Base-by-base conservation (phyloP, 2,888 invertebrate genomes). In the Lomographa bimaculata region DNA sequence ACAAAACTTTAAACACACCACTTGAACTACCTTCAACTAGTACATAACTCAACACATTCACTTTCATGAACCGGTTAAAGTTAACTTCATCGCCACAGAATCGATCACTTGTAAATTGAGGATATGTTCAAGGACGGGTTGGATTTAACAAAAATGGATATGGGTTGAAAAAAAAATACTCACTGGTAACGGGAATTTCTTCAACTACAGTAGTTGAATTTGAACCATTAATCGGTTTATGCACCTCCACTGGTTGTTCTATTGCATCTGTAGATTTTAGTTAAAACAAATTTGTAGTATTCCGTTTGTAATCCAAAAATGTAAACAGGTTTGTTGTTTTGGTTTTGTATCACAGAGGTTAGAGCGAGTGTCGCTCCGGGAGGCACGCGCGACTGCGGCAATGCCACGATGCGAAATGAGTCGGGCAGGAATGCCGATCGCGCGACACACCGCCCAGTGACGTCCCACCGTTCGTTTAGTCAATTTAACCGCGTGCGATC, bases 211-310 rank as follows among this genome's bases (percentile, higher is more conserved):
- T 69, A 71, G 77, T 73, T 77, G 78, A 72, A 67, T 80, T 79
- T 71, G 73, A 73, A 79, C 61, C 72, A 70, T 77, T 70, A 71
- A 69, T 73, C 56, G 79, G 60, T 76, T 79, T 84, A 72, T 74
- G 73, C 85, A 86, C 83, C 77, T 77, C 86, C 79, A 71, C 85
- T 71, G 79, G 84, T 61, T 82, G 78, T 67, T 74, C 76, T 71
- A 77, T 65, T 60, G 79, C 56, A 85, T 87, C 89, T 89, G 89
- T 83, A 74, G 87, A 80, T 82, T 75, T 78, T 80, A 75, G 74
- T 71, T 50, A 67, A 79, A 82, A 77, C 60, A 67, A 73, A 72
- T 68, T 83, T 78, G 60, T 57, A 55, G 45, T 54, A 34, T 49
- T 48, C 54, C 55, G 46, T 51, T 54, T 46, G 42, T 27, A 29